Base-by-base conservation (phyloP, 2,113 vertebrate genomes). In the Tapirus terrestris region DNA sequence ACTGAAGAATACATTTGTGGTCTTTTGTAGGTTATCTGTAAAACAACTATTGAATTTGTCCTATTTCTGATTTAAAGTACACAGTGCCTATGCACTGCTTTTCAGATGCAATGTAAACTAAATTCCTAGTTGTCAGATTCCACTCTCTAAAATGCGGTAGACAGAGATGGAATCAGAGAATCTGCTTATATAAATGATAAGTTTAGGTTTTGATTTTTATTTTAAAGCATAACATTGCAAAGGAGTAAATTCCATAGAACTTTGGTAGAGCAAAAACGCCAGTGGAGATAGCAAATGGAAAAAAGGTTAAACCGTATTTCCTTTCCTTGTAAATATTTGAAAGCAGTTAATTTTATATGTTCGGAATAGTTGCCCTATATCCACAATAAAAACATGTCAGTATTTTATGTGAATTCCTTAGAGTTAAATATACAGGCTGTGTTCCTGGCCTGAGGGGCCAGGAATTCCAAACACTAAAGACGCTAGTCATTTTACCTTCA, bases 381-480 rank as follows among this genome's bases (percentile, higher is more conserved):
- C 96, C 98, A 98, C 98, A 98, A 96, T 98, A 98, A 98, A 98
- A 97, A 89, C 89, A 80, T 79, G 97, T 81, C 97, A 94, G 97
- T 51, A 8, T 97, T 99, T 99, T 98, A 99, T 96, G 98, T 97
- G 98, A 98, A 98, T 99, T 99, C 98, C 98, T 98, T 23, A 2
- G 96, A 1, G 81, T 94, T 94, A 98, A 98, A 97, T 95, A 97
- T 96, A 98, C 83, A 94, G 97, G 94, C 98, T 56, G 89, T 96
- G 68, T 91, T 97, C 91, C 92, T 86, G 89, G 95, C 95, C 77
- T 53, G 3, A 95, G 95, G 94, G 96, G 73, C 96, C 58, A 29
- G 83, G 77, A 98, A 98, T 98, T 98, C 96, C 98, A 98, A 94
- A 36, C 65, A 29, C 83, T 7, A 0, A 91, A 84, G 76, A 82